phyloP scores from a whole-genome alignment of 2,113 vertebrate species.

The Noturus placidus region DNA sequence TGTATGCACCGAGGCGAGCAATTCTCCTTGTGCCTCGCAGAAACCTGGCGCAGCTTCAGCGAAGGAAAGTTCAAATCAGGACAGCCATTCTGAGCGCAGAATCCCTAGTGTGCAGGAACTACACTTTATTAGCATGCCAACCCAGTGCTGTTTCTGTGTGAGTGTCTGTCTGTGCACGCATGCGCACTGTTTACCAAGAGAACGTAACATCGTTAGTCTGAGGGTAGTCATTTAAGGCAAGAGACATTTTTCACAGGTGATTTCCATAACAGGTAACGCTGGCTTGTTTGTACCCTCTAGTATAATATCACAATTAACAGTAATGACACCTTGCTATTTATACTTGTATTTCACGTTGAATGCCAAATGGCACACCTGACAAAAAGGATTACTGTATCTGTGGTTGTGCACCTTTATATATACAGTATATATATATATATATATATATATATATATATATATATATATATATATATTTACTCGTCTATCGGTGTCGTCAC shows the following conservation, averaged over 20 bases:
- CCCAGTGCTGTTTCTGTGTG: slow-evolving; percentile 48
- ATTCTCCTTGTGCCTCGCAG: slow-evolving; percentile 14
- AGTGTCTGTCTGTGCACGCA: slow-evolving; percentile 41
- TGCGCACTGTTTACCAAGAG: slow-evolving; percentile 7
- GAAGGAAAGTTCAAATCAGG: slow-evolving; percentile 72
- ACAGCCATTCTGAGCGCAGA: slow-evolving; percentile 66
- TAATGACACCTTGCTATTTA: neutral
- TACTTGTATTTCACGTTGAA: neutral
- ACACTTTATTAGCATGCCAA: slow-evolving; percentile 75
- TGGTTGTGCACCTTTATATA: no score
- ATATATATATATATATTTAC: no score
- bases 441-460: no score
- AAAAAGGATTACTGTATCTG: neutral
- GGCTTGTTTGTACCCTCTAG: neutral
- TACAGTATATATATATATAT: no score
- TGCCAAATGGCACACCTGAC: no score
- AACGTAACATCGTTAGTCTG: slow-evolving; percentile 12
- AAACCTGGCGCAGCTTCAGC: slow-evolving; percentile 63
- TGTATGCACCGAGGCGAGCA: neutral
- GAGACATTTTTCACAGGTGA: slow-evolving; percentile 9
- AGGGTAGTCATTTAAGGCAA: slow-evolving; percentile 19
- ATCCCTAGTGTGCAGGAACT: slow-evolving; percentile 66
- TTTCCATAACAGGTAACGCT: slow-evolving; percentile 8
- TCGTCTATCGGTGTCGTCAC: neutral
- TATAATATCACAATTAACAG: neutral